These are phyloP conservation scores for Centropus unirufus DNA, from an alignment of 2,113 vertebrate species.

Conservation along the genomic window DNA sequence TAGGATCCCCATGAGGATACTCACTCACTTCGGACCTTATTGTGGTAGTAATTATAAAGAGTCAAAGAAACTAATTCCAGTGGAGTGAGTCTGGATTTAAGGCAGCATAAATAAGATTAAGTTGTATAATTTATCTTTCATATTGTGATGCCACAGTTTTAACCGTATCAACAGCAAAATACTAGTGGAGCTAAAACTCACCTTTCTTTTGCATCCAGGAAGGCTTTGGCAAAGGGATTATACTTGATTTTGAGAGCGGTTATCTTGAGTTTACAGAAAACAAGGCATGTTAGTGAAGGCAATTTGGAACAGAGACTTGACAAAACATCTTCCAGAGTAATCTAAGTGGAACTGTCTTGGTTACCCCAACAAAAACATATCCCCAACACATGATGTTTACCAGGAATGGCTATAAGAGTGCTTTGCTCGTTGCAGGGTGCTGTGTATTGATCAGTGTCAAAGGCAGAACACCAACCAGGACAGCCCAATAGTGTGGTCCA, in stretches of 20 bases:
- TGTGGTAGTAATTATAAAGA: background rate
- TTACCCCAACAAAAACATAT: background rate
- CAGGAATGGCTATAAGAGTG: background rate
- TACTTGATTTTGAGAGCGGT: constrained; percentile 99
- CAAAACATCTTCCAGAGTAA: background rate
- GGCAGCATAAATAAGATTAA: background rate
- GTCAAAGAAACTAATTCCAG: background rate
- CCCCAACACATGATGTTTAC: background rate
- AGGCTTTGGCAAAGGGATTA: constrained; percentile 98
- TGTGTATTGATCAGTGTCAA: background rate
- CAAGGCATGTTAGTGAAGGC: constrained; percentile 43
- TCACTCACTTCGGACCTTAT: background rate
- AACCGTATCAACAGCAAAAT: background rate
- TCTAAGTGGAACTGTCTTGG: background rate
- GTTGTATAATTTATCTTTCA: background rate
- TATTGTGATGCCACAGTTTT: background rate
- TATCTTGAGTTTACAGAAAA: constrained; percentile 83
- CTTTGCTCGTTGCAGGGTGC: background rate
- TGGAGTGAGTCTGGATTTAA: background rate
- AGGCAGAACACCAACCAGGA: background rate
- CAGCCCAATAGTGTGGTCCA: background rate
- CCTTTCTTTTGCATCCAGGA: constrained; percentile 97
- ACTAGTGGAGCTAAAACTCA: constrained; percentile 46
- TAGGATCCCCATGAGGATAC: background rate
- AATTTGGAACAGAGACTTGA: background rate